Evolutionary conservation across 1,140 invertebrate species (phyloP).

Genomic region (Cotesia typhae): DNA sequence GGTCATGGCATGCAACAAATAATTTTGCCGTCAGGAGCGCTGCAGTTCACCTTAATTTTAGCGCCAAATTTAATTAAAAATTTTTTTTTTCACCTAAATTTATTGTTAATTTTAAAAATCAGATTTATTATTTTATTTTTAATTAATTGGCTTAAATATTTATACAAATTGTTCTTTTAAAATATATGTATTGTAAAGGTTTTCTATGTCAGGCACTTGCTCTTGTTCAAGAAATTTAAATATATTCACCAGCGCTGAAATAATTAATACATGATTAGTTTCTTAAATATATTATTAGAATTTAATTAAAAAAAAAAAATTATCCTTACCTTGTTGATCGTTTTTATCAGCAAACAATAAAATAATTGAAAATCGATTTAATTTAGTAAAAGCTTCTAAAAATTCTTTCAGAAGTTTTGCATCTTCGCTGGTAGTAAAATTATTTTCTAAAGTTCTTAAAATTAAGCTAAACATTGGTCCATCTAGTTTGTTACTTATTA

Average conservation of each 20-base stretch:
- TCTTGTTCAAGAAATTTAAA: slow-evolving; percentile 3
- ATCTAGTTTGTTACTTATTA: slow-evolving; percentile 53
- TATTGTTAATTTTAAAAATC: too few relatives aligned
- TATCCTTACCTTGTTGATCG: slow-evolving; percentile 49
- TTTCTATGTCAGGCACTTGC: background rate
- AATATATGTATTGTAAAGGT: background rate
- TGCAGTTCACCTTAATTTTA: too few relatives aligned
- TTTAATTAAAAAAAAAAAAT: too few relatives aligned
- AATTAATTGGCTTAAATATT: too few relatives aligned
- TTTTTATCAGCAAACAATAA: slow-evolving; percentile 47
- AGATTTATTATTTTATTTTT: too few relatives aligned
- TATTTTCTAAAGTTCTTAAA: slow-evolving; percentile 45
- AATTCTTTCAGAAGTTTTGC: slow-evolving; percentile 39
- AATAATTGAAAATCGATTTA: slow-evolving; percentile 48
- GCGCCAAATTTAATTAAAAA: too few relatives aligned
- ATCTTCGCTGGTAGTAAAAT: slow-evolving; percentile 47
- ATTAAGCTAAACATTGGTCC: slow-evolving; percentile 51
- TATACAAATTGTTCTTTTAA: background rate
- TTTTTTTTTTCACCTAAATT: too few relatives aligned
- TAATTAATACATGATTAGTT: background rate
- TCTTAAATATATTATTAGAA: too few relatives aligned
- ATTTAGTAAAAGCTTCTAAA: slow-evolving; percentile 41
- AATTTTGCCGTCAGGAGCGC: too few relatives aligned
- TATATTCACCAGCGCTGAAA: background rate
- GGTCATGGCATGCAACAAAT: too few relatives aligned